These are phyloP conservation scores for Calliphora vomitoria DNA, from an alignment of 2,888 invertebrate species.

Conservation along the genomic window DNA sequence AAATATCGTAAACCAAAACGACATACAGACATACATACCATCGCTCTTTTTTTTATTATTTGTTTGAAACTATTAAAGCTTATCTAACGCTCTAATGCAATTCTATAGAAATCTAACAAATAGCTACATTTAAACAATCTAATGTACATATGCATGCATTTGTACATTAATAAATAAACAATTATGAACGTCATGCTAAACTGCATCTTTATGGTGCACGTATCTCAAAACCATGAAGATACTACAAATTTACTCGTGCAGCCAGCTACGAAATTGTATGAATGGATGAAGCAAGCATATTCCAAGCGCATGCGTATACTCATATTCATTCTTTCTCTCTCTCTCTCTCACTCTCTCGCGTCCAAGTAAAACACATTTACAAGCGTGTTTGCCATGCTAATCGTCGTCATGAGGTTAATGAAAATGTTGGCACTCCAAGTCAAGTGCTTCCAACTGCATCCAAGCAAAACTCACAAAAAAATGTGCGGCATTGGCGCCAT, in stretches of 20 bases:
- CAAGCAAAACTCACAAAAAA: conserved; percentile 75
- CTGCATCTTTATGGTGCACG: conserved; percentile 74
- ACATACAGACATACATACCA: conserved; percentile 3
- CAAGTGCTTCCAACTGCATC: conserved; percentile 82
- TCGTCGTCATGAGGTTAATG: conserved; percentile 79
- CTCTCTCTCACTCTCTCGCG: too few relatives aligned
- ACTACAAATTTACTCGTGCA: conserved; percentile 11
- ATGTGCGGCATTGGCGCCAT: conserved; percentile 72
- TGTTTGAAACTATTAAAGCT: conserved; percentile 60
- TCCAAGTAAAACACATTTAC: conserved; percentile 13
- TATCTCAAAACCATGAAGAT: conserved; percentile 3
- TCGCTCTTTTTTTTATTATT: neutral
- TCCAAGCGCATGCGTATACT: conserved; percentile 34
- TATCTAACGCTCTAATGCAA: conserved; percentile 79
- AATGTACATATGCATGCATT: conserved; percentile 13
- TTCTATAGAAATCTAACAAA: conserved; percentile 76
- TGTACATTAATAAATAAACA: conserved; percentile 74
- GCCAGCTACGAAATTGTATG: conserved; percentile 30
- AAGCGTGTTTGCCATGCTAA: conserved; percentile 67
- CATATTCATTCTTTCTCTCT: neutral
- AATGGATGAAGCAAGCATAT: conserved; percentile 14
- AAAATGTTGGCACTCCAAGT: conserved; percentile 83
- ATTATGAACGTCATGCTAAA: conserved; percentile 83
- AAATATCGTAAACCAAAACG: conserved; percentile 66
- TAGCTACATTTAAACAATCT: conserved; percentile 20